phyloP scores from a whole-genome alignment of 2,113 vertebrate genomes.

The Rhinolophus ferrumequinum region DNA sequence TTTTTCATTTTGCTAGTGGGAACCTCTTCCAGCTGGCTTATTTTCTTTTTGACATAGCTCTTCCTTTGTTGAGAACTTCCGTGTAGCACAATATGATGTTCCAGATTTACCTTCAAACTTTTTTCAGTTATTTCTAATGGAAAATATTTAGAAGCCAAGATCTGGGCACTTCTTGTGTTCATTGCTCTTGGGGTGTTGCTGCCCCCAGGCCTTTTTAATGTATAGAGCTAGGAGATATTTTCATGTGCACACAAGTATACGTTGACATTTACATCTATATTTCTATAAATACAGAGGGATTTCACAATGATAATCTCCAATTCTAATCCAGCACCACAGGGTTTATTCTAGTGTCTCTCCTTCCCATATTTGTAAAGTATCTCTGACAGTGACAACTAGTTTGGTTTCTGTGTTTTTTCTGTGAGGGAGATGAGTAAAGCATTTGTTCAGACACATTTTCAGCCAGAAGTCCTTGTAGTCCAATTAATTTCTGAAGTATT shows the following conservation, averaged over 20 bases:
- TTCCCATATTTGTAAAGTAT: slow-evolving; percentile 27
- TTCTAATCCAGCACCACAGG: neutral
- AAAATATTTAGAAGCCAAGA: slow-evolving; percentile 18
- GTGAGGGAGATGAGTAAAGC: neutral
- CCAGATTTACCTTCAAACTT: neutral
- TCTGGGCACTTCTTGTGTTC: neutral
- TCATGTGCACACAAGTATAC: neutral
- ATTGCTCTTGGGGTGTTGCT: neutral
- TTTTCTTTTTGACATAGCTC: neutral
- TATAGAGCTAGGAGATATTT: neutral
- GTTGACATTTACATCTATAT: neutral
- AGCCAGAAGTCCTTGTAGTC: neutral
- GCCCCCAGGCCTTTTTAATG: neutral
- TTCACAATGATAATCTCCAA: neutral
- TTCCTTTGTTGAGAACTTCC: neutral
- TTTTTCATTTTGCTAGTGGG: slow-evolving; percentile 1
- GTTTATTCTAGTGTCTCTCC: neutral
- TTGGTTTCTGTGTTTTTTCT: neutral
- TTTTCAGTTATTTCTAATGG: neutral
- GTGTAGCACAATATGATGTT: neutral
- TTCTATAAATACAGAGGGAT: neutral
- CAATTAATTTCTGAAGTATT: slow-evolving; percentile 30
- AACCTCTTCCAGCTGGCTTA: neutral
- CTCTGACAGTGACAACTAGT: neutral
- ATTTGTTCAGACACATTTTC: slow-evolving; percentile 42